Evolutionary conservation across 2,113 vertebrate genomes (phyloP), one percentile per base, ranked within the genome.

Genomic region (Tilapia sparmanii): DNA sequence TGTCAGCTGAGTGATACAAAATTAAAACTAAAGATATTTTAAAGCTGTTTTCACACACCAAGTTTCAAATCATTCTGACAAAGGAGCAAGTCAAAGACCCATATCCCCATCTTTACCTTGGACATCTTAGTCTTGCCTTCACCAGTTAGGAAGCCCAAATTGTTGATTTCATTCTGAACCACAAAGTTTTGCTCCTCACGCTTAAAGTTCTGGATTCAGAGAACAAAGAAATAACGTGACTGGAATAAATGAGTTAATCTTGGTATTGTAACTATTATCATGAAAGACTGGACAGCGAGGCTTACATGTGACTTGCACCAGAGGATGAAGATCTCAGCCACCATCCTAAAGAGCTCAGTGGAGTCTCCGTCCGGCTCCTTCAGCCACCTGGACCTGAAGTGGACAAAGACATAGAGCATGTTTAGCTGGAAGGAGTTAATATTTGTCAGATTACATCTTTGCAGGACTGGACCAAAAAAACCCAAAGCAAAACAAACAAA

Each of bases 141-240:
- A 94, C 97, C 98, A 50, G 97, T 99, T 90, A 99, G 96, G 96
- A 99, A 99, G 68, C 98, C 97, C 95, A 99, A 95, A 93, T 99
- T 99, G 95, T 99, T 99, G 95, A 99, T 99, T 96, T 99, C 98
- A 95, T 99, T 99, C 92, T 99, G 98, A 96, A 99, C 98, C 90
- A 99, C 98, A 97, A 99, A 99, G 96, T 99, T 99, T 94, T 99
- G 98, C 95, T 99, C 98, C 95, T 99, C 98, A 91, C 98, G 97
- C 95, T 99, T 99, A 94, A 99, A 99, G 95, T 99, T 99, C 98
- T 99, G 91, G 45, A 76, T 63, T 24, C 18, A 86, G 31, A 89
- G 9, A 13, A 87, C 3, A 90, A 22, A 83, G 8, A 54, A 38
- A 42, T 59, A 10, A 73, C 1, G 9, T 40, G 11, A 19, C 11